Base-by-base conservation (phyloP, 37 sponge, comb jelly and placozoan species). In the Dysidea cf. avara region DNA sequence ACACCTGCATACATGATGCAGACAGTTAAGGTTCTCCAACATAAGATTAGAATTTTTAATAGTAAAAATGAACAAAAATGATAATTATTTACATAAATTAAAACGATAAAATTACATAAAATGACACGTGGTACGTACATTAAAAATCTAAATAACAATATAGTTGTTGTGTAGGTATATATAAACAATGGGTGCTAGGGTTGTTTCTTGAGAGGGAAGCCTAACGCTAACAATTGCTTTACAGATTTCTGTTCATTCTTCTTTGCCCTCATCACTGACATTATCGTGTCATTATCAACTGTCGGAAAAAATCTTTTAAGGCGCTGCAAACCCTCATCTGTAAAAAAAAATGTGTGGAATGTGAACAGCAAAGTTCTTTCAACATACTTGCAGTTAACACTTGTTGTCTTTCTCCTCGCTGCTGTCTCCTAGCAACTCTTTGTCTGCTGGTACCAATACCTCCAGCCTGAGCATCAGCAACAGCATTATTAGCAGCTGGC, bases 231-330 rank as follows among this genome's bases (percentile, higher is more conserved):
- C 16, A 89, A 49, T n/a, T 74, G 56, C 7, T 83, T 58, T 12
- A 89, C 90, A 26, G 84, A 74, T 35, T 67, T 78, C 24, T 61
- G 32, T 38, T 89, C 90, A 54, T 67, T 83, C 6, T 51, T 24
- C 21, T 72, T 34, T 2, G 48, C 21, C 13, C 72, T 62, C 25
- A 83, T 53, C 50, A 83, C 71, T 0, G 18, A 24, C 16, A 39
- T 54, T 39, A 89, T 65, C 11, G 53, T 75, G 14, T 74, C 90
- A 1, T 46, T 38, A 35, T 83, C 76, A 12, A 74, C 75, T 7
- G 68, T 79, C 0, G 90, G 90, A 60, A 89, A 83, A 60, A 89
- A 89, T 6, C 30, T 51, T 28, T 22, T 65, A n/a, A 89, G 53
- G 2, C 90, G 52, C 52, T 51, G 43, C 24, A 83, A 34, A 25